Base-by-base conservation (phyloP, 1,140 invertebrate genomes). In the Hylaeus anthracinus region DNA sequence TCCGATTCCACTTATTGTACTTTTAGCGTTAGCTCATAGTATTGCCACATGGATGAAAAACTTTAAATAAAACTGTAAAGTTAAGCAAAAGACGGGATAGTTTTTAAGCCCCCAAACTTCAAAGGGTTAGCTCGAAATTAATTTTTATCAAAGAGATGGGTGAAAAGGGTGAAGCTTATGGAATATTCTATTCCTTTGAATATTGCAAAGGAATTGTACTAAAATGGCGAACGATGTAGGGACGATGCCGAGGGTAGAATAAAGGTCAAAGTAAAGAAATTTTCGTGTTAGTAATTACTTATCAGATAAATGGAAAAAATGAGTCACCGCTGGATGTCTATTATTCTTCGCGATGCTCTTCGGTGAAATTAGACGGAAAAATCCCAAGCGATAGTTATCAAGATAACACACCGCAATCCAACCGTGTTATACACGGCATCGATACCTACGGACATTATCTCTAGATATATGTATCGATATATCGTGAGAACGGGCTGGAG, bases 311-410 rank as follows among this genome's bases (percentile, higher is more conserved):
- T 10, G 14, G 37, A 48, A 66, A 26, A 72, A 63, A 61, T 51
- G n/a, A 56, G 51, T 43, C 12, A 41, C 45, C 51, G 10, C 56
- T 79, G 5, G 51, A 56, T 12, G 5, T 72, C 51, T 65, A 65
- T 72, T 65, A 56, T 72, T 65, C 43, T 65, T 10, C 45, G 51
- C 77, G 10, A 14, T 55, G 37, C 69, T 12, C 4, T 43, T 1
- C 43, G 39, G 55, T 75, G 43, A 86, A 80, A 79, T 70, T 63
- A 37, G 41, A 61, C 55, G 72, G 84, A 73, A 83, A 83, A 86
- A 81, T 86, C 53, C 81, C 71, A 58, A 77, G 45, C 60, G 85
- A 87, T 86, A 58, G 37, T 83, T 80, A 87, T 83, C 64, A 61
- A 79, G 81, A 71, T 76, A 83, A 71, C 61, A 39, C 56, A n/a